Base-by-base conservation (phyloP, 2,797 vertebrate genomes). In the Gymnocypris eckloni region DNA sequence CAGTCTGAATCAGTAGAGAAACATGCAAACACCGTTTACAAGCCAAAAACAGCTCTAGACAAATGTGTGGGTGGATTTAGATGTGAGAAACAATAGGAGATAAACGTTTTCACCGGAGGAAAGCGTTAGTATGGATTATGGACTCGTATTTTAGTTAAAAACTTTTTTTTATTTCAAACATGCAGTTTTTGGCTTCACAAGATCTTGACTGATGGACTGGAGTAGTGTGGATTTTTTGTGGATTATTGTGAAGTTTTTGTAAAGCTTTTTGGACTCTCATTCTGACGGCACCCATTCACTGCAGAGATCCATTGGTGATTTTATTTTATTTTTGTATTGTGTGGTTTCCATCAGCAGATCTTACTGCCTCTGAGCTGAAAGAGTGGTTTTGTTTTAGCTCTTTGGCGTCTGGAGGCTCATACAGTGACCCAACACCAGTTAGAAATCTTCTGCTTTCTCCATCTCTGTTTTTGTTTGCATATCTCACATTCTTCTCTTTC, bases 381-480 rank as follows among this genome's bases (percentile, higher is more conserved):
- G 61, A 66, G 25, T 3, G 12, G 28, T 66, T 66, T 66, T 16
- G 13, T 66, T 64, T 64, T 0, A 13, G 90, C 72, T 18, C 67
- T 75, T 64, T 71, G 1, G 79, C 81, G 82, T 93, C 92, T 91
- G 89, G 88, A 91, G 90, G 87, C 81, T 80, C 89, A 82, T 87
- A 89, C 91, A 84, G 91, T 87, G 89, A 91, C 90, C 89, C 64
- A 33, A 33, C 64, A 66, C 64, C 61, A 66, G 77, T 92, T 88
- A 93, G 71, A 92, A 87, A 91, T 92, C 91, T 86, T 90, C 39
- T 66, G 64, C 28, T 66, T 66, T 66, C 64, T 93, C 88, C 91
- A 79, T 41, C n/a, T 78, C 52, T 82, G 86, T 90, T 91, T 91
- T 90, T 92, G 86, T 92, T 89, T 81, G 86, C 77, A 50, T 82